A percentile compares a stretch with the other conserved stretches of the same genome.
These are phyloP conservation scores for Ochotona princeps DNA, from an alignment of 2,113 vertebrate species.

Conservation along the genomic window DNA sequence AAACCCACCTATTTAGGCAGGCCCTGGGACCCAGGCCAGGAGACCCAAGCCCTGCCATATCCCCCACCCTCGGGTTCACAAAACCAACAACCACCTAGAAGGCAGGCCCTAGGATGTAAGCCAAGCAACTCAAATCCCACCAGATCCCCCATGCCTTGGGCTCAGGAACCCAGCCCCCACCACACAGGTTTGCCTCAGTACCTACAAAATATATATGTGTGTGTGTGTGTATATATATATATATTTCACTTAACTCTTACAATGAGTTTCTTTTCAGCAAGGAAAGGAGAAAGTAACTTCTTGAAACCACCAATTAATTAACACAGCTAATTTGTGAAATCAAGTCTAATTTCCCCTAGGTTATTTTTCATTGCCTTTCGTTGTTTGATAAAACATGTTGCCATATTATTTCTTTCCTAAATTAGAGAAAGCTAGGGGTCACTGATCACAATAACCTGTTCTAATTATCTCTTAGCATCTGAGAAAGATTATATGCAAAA, in stretches of 20 bases:
- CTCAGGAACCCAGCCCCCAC: no score
- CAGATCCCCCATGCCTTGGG: no score
- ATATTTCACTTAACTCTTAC: slow-evolving; percentile 1
- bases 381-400: background rate
- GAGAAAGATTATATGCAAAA: slow-evolving; percentile 50
- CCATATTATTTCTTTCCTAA: background rate
- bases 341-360: background rate
- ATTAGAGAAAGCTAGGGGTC: background rate
- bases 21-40: no score
- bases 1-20: no score
- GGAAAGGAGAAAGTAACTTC: background rate
- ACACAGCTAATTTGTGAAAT: background rate
- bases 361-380: background rate
- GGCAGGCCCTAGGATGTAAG: no score
- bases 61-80: no score
- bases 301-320: slow-evolving; percentile 10
- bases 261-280: background rate
- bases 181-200: no score
- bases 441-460: background rate
- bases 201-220: no score
- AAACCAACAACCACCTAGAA: no score
- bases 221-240: no score
- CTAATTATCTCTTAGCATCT: slow-evolving; percentile 40
- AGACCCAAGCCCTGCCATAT: no score
- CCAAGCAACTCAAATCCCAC: no score